These are phyloP conservation scores for Pseudocheirus occidentalis DNA, from an alignment of 2,797 vertebrate species.

Conservation along the genomic window DNA sequence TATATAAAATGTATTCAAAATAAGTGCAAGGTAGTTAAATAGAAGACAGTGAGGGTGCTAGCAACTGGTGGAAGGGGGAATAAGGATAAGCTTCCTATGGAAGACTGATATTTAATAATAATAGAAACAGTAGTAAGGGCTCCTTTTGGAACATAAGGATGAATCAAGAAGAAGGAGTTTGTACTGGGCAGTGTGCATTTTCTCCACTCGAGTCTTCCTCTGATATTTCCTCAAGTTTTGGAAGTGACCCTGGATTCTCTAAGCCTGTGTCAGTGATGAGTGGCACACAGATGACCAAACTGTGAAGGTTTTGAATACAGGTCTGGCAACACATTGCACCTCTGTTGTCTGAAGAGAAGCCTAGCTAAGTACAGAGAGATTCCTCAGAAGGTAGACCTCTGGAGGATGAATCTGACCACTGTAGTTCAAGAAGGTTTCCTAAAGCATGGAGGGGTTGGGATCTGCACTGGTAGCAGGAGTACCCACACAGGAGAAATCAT, in stretches of 20 bases:
- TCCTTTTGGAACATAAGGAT: constrained; percentile 30
- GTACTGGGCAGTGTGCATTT: neutral
- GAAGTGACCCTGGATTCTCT: neutral
- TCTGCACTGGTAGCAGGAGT: neutral
- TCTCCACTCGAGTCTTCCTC: neutral
- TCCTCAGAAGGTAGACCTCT: neutral
- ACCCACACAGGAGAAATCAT: neutral
- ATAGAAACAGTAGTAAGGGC: neutral
- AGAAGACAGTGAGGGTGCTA: neutral
- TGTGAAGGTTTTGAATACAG: neutral
- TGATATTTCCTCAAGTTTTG: neutral
- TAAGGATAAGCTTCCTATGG: neutral
- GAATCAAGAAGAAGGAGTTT: constrained; percentile 15
- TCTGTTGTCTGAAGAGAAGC: neutral
- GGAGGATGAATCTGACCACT: neutral
- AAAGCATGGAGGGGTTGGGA: neutral
- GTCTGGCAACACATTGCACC: neutral
- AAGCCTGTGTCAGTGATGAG: neutral
- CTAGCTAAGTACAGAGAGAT: neutral
- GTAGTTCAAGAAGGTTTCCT: neutral
- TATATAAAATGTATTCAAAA: neutral
- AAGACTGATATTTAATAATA: neutral
- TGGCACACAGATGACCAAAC: neutral
- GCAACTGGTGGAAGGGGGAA: neutral
- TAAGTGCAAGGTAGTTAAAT: neutral